A percentile compares a stretch with the other conserved stretches of the same genome.
Conservation (phyloP, 1,140 invertebrate genomes). For the Pogonus chalceus region DNA sequence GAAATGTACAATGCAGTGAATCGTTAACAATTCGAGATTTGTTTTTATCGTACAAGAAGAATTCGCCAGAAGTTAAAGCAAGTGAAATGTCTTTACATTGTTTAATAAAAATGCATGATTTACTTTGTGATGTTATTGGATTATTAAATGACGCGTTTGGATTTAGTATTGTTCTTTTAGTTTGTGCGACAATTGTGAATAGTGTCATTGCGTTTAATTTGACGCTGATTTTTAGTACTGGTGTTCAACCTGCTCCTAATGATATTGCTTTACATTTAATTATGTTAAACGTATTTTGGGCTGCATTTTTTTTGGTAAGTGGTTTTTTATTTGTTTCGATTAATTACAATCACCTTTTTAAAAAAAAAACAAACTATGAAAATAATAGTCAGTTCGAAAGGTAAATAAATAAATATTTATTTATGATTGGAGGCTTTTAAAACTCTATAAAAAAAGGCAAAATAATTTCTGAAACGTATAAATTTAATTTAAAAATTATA, state of each 20-base stretch:
- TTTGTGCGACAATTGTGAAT: not conserved
- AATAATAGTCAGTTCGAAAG: too few relatives aligned
- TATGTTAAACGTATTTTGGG: not conserved
- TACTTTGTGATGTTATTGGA: not conserved
- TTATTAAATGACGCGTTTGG: not conserved
- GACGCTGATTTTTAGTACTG: not conserved
- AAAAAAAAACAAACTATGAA: too few relatives aligned
- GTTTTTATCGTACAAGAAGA: not conserved
- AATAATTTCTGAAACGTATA: too few relatives aligned
- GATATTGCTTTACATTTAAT: not conserved
- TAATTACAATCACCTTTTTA: too few relatives aligned
- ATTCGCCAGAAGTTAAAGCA: not conserved
- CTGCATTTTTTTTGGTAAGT: not conserved
- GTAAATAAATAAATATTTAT: too few relatives aligned
- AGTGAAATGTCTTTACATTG: not conserved
- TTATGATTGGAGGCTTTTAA: too few relatives aligned
- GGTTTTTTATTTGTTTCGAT: too few relatives aligned
- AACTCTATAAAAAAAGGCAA: too few relatives aligned
- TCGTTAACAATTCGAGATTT: not conserved
- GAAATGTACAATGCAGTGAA: not conserved
- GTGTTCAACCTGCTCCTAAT: not conserved
- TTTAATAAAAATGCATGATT: slow-evolving; percentile 1
- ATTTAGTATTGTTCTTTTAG: not conserved
- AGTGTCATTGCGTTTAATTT: slow-evolving; percentile 1
- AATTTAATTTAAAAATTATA: too few relatives aligned